These are phyloP conservation scores for Tupaia tana DNA, from an alignment of 2,113 vertebrate species.

Conservation along the genomic window DNA sequence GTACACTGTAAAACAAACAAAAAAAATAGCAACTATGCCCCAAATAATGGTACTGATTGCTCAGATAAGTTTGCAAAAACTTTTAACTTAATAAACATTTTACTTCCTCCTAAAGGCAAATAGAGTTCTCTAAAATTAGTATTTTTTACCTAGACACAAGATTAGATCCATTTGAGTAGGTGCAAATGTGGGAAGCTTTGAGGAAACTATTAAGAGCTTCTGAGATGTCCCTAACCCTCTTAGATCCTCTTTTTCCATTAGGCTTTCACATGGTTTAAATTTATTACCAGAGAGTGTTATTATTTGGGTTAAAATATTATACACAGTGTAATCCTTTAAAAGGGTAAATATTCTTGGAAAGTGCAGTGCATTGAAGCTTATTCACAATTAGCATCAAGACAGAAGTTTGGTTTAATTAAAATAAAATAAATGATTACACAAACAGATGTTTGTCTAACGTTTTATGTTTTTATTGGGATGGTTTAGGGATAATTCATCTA, in stretches of 20 bases:
- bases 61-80: neutral
- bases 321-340: neutral
- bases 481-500: neutral
- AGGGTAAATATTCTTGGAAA: neutral
- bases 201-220: neutral
- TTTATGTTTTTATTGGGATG: neutral
- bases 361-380: neutral
- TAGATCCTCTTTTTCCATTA: neutral
- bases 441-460: neutral
- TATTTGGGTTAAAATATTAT: constrained; percentile 19
- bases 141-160: neutral
- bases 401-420: neutral
- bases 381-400: neutral
- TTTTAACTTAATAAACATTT: constrained; percentile 9
- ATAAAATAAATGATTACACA: neutral
- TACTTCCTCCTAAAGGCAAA: constrained; percentile 43
- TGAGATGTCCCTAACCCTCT: neutral
- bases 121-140: neutral
- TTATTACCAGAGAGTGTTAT: neutral
- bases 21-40: neutral
- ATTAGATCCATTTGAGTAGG: neutral
- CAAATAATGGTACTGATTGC: neutral
- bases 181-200: neutral
- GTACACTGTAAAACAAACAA: neutral
- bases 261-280: neutral